phyloP scores from a whole-genome alignment of 2,888 invertebrate genomes.

The Leptogaster cylindrica region DNA sequence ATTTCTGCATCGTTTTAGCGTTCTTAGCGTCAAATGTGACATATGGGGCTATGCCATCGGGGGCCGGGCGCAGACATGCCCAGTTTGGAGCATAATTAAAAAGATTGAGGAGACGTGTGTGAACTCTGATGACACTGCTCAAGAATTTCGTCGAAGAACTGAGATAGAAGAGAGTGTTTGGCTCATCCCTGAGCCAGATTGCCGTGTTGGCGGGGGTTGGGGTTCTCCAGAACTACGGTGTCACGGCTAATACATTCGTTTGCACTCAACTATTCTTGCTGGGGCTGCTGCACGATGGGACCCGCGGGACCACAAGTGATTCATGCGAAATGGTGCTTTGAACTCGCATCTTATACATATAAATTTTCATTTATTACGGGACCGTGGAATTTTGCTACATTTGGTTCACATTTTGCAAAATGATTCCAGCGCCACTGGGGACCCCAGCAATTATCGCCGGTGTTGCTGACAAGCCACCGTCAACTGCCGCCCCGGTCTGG shows the following conservation, averaged over 20 bases:
- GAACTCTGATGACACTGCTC: conserved; percentile 1
- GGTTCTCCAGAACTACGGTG: too few relatives aligned
- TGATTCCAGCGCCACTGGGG: background rate
- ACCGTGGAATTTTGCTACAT: conserved; percentile 4
- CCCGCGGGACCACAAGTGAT: conserved; percentile 8
- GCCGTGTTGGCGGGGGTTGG: too few relatives aligned
- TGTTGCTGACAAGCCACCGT: background rate
- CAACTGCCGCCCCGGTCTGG: background rate
- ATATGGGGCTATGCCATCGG: too few relatives aligned
- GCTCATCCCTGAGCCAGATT: background rate
- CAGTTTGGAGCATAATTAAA: conserved; percentile 19
- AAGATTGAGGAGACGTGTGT: conserved; percentile 15
- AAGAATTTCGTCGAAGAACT: background rate
- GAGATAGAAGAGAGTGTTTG: background rate
- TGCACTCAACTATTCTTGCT: too few relatives aligned
- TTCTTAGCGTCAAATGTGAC: background rate
- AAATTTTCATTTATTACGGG: conserved; percentile 30
- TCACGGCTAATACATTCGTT: background rate
- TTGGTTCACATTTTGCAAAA: conserved; percentile 3
- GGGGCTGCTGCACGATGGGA: too few relatives aligned
- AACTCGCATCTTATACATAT: conserved; percentile 26
- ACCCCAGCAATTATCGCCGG: background rate
- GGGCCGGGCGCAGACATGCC: too few relatives aligned
- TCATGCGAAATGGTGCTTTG: conserved; percentile 27
- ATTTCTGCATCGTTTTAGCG: conserved; percentile 30